These are phyloP conservation scores for Leuctra nigra DNA, from an alignment of 2,888 invertebrate species.

Conservation along the genomic window DNA sequence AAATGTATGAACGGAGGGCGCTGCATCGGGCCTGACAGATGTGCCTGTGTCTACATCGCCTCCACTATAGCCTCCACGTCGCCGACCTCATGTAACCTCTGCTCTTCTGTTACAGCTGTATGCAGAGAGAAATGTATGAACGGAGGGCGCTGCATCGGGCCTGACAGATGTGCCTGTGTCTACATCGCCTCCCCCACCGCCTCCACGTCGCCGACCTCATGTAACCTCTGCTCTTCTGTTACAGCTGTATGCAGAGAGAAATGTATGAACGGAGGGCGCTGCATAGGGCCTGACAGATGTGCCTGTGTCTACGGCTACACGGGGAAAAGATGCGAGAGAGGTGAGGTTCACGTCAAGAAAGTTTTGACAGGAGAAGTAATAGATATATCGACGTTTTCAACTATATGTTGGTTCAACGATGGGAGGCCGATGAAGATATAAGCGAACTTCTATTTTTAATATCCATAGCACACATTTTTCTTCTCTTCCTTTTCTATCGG, in stretches of 20 bases:
- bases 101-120: conserved; percentile 64
- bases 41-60: background rate
- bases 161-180: conserved; percentile 61
- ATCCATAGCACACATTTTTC: no score
- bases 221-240: no score
- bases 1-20: background rate
- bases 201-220: no score
- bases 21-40: background rate
- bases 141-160: conserved; percentile 78
- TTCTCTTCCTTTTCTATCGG: no score
- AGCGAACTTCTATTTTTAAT: no score
- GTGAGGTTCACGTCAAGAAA: conserved; percentile 44
- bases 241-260: conserved; percentile 69
- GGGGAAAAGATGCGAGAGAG: conserved; percentile 75
- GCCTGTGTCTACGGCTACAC: conserved; percentile 82
- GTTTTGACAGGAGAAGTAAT: no score
- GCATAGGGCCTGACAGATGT: conserved; percentile 78
- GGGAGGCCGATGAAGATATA: no score
- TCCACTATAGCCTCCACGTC: background rate
- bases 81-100: background rate
- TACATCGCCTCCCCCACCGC: no score
- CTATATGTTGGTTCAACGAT: no score
- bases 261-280: conserved; percentile 77
- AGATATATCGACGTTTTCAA: no score
- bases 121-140: conserved; percentile 74